Evolutionary conservation across 2,113 vertebrate species (phyloP), one percentile per base, ranked within the genome.

Genomic region (Engraulis encrasicolus): DNA sequence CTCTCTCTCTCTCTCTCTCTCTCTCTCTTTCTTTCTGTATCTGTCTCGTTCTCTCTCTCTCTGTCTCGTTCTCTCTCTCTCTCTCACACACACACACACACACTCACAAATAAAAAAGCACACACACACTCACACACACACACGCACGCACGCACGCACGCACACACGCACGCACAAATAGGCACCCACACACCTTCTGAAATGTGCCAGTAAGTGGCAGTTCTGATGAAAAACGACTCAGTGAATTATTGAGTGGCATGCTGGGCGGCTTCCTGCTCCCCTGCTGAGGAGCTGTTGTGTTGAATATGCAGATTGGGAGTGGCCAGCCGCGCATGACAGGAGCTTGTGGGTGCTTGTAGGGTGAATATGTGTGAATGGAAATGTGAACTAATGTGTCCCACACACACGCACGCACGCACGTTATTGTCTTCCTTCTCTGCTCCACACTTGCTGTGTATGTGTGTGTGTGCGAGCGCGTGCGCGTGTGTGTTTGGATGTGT

Each of bases 301-400:
- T 79, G 85, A 88, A 90, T 88, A 87, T 88, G 88, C 61, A 80
- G 81, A 86, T 91, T 81, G 85, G n/a, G n/a, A n/a, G n/a, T 82
- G n/a, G 18, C 11, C 14, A 14, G 31, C 66, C 17, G 83, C 82
- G 90, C 90, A 91, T 89, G 50, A 90, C 90, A 89, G 87, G 84
- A 86, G 84, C 87, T 91, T 81, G n/a, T n/a, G n/a, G n/a, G n/a
- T n/a, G n/a, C n/a, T n/a, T n/a, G n/a, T 18, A 14, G 23, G 79
- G 86, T 87, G 84, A 87, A 89, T 85, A 87, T 84, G 82, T 81
- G 78, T 79, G 48, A 79, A 89, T 87, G 80, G 52, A 87, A 87
- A 84, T 83, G 23, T 66, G 82, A 52, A 74, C 74, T 66, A 74
- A 85, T 48, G 78, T 37, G 19, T 71, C 61, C 80, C 85, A 52